Evolutionary conservation across 2,888 invertebrate genomes (phyloP).

Genomic region (Meta bourneti): DNA sequence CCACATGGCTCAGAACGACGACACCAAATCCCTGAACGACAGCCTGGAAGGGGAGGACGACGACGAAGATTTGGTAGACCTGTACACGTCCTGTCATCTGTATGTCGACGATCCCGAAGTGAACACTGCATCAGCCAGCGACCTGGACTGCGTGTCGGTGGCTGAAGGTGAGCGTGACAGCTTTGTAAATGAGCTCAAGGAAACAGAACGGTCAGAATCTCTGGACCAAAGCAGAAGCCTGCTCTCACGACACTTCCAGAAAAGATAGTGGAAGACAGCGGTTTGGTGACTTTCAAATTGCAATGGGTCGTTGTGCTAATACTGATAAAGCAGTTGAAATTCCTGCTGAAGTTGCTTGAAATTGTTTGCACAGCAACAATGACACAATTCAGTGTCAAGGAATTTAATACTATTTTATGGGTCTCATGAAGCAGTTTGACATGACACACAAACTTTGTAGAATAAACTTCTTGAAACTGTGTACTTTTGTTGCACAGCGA

Average conservation of each 20-base stretch:
- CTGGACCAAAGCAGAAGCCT: neutral
- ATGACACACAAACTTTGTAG: too few species aligned
- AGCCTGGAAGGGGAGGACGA: neutral
- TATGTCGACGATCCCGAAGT: slow-evolving; percentile 10
- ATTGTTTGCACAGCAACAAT: neutral
- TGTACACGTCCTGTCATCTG: slow-evolving; percentile 29
- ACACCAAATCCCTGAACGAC: neutral
- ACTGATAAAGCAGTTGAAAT: neutral
- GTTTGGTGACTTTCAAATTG: neutral
- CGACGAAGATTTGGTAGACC: neutral
- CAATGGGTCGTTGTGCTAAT: neutral
- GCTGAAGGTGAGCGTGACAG: neutral
- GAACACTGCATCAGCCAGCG: neutral
- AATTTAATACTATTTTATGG: too few species aligned
- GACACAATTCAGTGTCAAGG: too few species aligned
- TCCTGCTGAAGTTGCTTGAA: neutral
- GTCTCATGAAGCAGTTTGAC: too few species aligned
- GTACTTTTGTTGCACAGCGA: too few species aligned
- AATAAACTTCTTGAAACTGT: too few species aligned
- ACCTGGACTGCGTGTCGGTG: slow-evolving; percentile 51
- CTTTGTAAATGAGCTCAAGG: neutral
- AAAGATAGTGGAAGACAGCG: neutral
- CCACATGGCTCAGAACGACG: neutral
- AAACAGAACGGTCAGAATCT: neutral
- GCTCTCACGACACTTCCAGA: neutral